Conservation (phyloP, 2,113 vertebrate species). For the Bettongia penicillata region DNA sequence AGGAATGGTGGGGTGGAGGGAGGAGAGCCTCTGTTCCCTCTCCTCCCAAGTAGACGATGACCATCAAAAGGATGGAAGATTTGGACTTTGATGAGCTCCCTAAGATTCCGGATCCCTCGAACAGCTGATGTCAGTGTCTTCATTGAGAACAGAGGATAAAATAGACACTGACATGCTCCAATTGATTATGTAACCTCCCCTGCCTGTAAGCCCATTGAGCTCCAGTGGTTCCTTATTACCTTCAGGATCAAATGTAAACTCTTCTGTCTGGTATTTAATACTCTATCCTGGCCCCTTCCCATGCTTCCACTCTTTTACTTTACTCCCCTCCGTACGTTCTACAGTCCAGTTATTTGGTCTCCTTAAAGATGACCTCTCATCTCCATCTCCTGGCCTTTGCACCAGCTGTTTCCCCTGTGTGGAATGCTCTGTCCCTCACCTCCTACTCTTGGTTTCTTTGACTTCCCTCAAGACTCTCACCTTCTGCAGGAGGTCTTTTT, state of each 20-base stretch:
- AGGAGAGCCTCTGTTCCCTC: not conserved
- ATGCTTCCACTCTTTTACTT: not conserved
- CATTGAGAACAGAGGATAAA: not conserved
- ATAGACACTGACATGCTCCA: not conserved
- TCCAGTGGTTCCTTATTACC: not conserved
- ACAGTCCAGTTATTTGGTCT: not conserved
- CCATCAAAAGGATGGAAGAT: not conserved
- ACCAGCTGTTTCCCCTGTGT: not conserved
- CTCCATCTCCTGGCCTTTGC: not conserved
- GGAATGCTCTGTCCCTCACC: not conserved
- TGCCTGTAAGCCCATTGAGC: not conserved
- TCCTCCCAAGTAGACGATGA: not conserved
- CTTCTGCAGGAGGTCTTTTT: not conserved
- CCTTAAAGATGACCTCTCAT: not conserved
- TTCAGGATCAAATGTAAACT: not conserved
- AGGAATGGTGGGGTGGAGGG: not conserved
- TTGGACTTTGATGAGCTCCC: not conserved
- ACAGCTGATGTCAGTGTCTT: not conserved
- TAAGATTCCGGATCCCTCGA: not conserved
- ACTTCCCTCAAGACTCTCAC: not conserved
- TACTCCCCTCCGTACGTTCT: not conserved
- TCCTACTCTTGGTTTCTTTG: not conserved
- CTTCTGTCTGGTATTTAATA: not conserved
- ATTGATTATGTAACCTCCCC: not conserved
- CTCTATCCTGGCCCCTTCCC: fast-evolving